Evolutionary conservation across 2,113 vertebrate species (phyloP), one percentile per base, ranked within the genome.

Genomic region (Rhodinocichla rosea): DNA sequence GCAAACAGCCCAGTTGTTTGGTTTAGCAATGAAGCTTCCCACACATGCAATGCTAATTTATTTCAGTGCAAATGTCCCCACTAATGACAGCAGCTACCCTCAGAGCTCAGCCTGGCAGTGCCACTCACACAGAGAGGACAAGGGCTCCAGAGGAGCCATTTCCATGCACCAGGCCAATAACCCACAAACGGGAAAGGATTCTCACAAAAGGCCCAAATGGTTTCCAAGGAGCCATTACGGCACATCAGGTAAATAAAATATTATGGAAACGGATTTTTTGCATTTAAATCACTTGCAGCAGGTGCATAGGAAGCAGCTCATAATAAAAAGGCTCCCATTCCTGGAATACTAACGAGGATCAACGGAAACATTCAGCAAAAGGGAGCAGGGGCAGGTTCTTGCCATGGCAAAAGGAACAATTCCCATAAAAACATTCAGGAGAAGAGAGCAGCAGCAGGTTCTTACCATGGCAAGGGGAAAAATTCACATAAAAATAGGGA

Each of bases 371-470:
- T 26, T 59, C 16, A 73, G 69, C 21, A 62, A 28, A 47, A 30
- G 21, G 64, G 33, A 68, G 47, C 6, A 74, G 75, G 13, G 27
- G 13, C 24, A 59, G 16, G 74, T 23, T 50, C 98, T 98, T 95
- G 99, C 98, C 99, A 98, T 98, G 0, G 98, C 98, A 10, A 99
- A 97, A 1, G 98, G 98, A 24, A 99, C 98, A 0, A 99, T 99
- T 84, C 98, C 99, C 90, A 98, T 96, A 30, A 57, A 73, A 45
- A 5, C 1, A 22, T 13, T 16, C 5, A 35, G 45, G 17, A 7
- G 22, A 35, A 24, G 14, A 24, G 11, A 14, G 10, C 7, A 44
- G 39, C 3, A 30, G 7, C 47, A 52, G 19, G 47, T 23, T 10
- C 37, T 18, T 10, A 24, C 3, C 30, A 73, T 42, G 39, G 5